A percentile compares a stretch with the other conserved stretches of the same genome.
Evolutionary conservation across 2,113 vertebrate genomes (phyloP).

Genomic region (Cephalopterus ornatus): DNA sequence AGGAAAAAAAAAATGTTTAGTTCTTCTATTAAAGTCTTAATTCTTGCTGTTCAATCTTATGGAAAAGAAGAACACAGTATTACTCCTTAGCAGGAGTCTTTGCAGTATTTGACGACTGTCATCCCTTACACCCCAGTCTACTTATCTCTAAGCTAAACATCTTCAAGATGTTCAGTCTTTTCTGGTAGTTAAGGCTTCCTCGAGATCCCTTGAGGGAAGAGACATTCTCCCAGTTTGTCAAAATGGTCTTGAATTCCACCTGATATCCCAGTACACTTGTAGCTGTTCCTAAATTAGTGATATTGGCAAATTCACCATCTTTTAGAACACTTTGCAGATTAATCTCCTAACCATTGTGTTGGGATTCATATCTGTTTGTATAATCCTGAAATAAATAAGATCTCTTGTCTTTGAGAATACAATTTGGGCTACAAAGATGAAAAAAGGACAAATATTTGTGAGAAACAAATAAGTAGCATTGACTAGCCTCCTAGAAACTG

Average conservation of each 20-base stretch:
- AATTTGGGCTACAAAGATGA: neutral
- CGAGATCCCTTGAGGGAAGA: neutral
- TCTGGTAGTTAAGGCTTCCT: neutral
- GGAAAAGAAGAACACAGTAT: neutral
- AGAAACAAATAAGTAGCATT: neutral
- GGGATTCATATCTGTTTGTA: neutral
- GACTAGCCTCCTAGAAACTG: neutral
- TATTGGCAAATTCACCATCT: neutral
- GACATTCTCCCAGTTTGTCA: neutral
- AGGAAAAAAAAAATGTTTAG: neutral
- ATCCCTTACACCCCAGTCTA: neutral
- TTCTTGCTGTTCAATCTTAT: neutral
- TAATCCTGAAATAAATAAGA: neutral
- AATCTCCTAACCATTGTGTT: neutral
- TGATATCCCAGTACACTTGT: neutral
- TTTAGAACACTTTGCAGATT: neutral
- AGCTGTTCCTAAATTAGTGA: neutral
- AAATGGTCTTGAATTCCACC: neutral
- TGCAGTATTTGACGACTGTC: neutral
- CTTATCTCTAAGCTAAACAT: neutral
- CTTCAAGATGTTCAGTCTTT: neutral
- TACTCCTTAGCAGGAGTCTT: neutral
- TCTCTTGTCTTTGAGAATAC: neutral
- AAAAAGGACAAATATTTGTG: neutral
- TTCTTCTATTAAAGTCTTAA: neutral